Conservation (phyloP, 2,888 invertebrate species). For the Hydraecia micacea region DNA sequence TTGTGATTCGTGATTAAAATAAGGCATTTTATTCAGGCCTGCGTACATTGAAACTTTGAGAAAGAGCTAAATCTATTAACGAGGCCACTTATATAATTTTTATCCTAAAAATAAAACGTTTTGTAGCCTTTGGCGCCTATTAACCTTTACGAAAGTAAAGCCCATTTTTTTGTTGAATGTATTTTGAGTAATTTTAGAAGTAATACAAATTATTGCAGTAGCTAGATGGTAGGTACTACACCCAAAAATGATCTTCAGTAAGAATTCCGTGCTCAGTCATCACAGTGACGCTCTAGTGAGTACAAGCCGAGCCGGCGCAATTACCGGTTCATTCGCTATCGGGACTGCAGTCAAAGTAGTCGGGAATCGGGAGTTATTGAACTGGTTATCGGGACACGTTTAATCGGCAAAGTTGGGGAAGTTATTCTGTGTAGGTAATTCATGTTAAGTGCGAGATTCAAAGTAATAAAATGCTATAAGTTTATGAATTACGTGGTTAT, state of each 20-base stretch:
- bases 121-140: too few relatives aligned
- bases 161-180: background rate
- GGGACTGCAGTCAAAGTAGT: conserved; percentile 32
- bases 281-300: conserved; percentile 10
- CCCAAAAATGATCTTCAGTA: background rate
- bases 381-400: conserved; percentile 63
- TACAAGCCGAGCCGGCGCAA: conserved; percentile 19
- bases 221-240: background rate
- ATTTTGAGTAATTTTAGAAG: background rate
- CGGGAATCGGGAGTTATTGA: conserved; percentile 37
- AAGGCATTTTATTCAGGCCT: background rate
- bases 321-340: conserved; percentile 33
- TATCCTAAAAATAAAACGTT: background rate
- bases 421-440: conserved; percentile 45
- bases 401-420: conserved; percentile 61
- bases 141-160: background rate
- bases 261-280: conserved; percentile 11
- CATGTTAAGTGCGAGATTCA: conserved; percentile 35
- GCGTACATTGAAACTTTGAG: background rate
- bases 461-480: conserved; percentile 47
- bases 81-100: background rate
- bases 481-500: conserved; percentile 44
- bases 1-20: background rate
- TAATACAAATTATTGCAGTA: background rate
- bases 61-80: background rate